phyloP scores from a whole-genome alignment of 2,888 invertebrate genomes.

The Pantelozetes paolii region DNA sequence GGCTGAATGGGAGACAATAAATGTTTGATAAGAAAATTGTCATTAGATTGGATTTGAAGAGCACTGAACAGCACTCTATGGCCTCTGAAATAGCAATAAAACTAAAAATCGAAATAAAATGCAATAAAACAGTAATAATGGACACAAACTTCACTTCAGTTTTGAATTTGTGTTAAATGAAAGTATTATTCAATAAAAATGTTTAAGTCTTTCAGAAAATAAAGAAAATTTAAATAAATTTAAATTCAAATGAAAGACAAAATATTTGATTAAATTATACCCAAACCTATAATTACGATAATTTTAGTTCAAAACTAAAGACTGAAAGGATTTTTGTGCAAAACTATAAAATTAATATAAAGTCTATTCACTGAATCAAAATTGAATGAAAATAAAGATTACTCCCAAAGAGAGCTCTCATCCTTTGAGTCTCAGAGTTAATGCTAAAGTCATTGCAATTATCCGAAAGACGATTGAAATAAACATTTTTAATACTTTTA shows the following conservation, averaged over 20 bases:
- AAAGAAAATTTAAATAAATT: not conserved
- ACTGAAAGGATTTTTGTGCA: not conserved
- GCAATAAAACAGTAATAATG: constrained; percentile 25
- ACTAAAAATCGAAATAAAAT: constrained; percentile 23
- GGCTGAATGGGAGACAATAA: constrained; percentile 56
- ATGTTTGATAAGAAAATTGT: constrained; percentile 12
- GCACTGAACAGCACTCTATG: not conserved
- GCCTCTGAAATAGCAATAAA: no score
- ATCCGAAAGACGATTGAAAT: not conserved
- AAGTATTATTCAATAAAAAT: not conserved
- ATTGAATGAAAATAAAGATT: not conserved
- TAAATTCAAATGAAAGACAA: no score
- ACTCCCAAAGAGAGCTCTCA: no score
- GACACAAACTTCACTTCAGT: no score
- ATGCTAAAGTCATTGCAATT: not conserved
- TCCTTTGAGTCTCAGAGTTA: no score
- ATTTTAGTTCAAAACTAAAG: not conserved
- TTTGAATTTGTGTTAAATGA: not conserved
- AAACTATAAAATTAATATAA: not conserved
- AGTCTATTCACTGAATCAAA: not conserved
- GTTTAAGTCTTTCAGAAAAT: no score
- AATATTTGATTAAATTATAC: not conserved
- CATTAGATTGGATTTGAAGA: not conserved
- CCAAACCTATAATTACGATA: not conserved
- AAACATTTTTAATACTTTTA: not conserved